Evolutionary conservation across 2,797 vertebrate species (phyloP).

Genomic region (Darevskia mixta): DNA sequence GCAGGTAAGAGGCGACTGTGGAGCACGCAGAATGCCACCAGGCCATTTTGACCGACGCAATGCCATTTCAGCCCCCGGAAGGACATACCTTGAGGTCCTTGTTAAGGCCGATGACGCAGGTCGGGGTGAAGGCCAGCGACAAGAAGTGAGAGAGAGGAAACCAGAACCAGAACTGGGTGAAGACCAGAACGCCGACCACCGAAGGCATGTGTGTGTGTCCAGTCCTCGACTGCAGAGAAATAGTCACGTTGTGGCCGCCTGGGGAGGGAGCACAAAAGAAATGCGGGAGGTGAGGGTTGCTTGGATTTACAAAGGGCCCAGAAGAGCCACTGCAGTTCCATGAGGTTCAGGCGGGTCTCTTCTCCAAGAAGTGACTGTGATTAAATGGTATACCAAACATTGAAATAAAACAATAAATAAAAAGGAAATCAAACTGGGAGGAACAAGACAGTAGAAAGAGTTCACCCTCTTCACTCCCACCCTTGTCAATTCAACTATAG

Average conservation of each 20-base stretch:
- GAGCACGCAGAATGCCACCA: accelerated
- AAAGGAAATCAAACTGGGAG: background rate
- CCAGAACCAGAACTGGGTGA: conserved; percentile 99
- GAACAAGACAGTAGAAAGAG: background rate
- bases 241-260: conserved; percentile 97
- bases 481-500: background rate
- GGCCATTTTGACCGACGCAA: background rate
- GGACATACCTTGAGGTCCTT: conserved; percentile 95
- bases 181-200: conserved; percentile 96
- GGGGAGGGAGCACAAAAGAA: conserved; percentile 47
- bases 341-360: background rate
- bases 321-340: background rate
- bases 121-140: conserved; percentile 95
- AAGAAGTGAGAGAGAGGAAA: conserved; percentile 98
- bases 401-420: too few species aligned
- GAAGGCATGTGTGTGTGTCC: conserved; percentile 99
- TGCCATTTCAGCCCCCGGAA: accelerated
- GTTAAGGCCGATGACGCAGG: conserved; percentile 98
- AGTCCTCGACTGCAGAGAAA: conserved; percentile 97
- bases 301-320: too few species aligned
- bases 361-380: too few species aligned
- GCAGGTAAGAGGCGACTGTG: too few species aligned
- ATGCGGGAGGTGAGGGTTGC: background rate
- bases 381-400: too few species aligned
- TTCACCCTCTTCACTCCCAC: background rate